These are phyloP conservation scores for Pardalotus punctatus DNA, from an alignment of 2,113 vertebrate species.

Conservation along the genomic window DNA sequence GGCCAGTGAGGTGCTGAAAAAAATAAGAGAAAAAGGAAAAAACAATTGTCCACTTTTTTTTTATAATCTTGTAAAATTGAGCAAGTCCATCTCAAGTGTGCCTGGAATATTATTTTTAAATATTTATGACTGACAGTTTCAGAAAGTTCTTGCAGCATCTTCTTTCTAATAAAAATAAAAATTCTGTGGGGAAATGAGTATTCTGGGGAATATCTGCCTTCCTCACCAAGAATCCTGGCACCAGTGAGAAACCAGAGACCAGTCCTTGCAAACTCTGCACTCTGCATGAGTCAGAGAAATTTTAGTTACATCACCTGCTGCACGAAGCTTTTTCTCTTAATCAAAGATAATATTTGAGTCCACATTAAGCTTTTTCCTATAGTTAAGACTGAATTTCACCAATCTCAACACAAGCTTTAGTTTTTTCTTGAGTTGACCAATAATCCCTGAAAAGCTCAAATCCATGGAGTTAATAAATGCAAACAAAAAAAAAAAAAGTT, in stretches of 20 bases:
- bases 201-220: not conserved
- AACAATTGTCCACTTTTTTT: not conserved
- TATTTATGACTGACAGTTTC: not conserved
- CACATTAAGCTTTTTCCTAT: not conserved
- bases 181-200: not conserved
- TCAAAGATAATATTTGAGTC: not conserved
- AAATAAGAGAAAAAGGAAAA: not conserved
- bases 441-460: not conserved
- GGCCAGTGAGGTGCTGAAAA: not conserved
- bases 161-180: not conserved
- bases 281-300: not conserved
- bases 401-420: not conserved
- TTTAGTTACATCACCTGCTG: not conserved
- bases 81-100: not conserved
- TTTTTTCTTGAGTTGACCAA: not conserved
- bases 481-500: not conserved
- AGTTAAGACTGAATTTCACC: not conserved
- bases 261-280: not conserved
- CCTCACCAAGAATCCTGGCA: not conserved
- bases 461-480: not conserved
- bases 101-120: not conserved
- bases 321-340: not conserved
- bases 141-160: not conserved
- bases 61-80: not conserved
- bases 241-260: not conserved